phyloP scores from a whole-genome alignment of 2,113 vertebrate species.

The Psittacula cyanocephala region DNA sequence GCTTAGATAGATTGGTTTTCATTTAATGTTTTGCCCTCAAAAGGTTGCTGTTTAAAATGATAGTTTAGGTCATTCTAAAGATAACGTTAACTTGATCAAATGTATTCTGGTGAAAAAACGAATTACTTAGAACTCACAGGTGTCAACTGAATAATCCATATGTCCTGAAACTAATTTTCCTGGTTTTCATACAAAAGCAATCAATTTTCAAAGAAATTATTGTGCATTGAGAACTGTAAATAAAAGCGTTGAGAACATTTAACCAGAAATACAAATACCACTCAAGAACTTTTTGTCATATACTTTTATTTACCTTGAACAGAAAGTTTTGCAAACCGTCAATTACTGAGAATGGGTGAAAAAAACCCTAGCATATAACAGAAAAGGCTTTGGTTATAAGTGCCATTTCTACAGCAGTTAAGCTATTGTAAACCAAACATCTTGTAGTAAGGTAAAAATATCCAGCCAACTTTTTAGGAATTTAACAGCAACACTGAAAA shows the following conservation, averaged over 20 bases:
- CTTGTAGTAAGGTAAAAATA: slow-evolving; percentile 35
- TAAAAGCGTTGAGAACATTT: neutral
- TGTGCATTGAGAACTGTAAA: neutral
- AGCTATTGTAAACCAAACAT: slow-evolving; percentile 69
- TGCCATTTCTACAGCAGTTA: slow-evolving; percentile 70
- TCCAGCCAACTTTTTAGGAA: slow-evolving; percentile 33
- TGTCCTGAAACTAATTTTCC: neutral
- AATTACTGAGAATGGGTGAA: slow-evolving; percentile 32
- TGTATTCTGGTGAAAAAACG: neutral
- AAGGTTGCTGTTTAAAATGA: neutral
- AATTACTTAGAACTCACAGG: neutral
- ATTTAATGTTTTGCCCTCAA: neutral
- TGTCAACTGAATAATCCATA: neutral
- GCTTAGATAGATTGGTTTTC: neutral
- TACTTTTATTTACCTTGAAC: slow-evolving; percentile 78
- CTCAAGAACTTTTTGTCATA: slow-evolving; percentile 49
- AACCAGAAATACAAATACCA: slow-evolving; percentile 48
- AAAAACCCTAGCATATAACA: slow-evolving; percentile 9
- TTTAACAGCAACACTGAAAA: slow-evolving; percentile 65
- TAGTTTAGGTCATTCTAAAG: neutral
- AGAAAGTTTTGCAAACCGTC: slow-evolving; percentile 56
- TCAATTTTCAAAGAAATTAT: neutral
- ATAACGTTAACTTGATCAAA: neutral
- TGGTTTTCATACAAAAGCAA: neutral
- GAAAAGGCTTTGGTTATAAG: slow-evolving; percentile 75